Evolutionary conservation across 2,888 invertebrate species (phyloP).

Genomic region (Pollenia labialis): DNA sequence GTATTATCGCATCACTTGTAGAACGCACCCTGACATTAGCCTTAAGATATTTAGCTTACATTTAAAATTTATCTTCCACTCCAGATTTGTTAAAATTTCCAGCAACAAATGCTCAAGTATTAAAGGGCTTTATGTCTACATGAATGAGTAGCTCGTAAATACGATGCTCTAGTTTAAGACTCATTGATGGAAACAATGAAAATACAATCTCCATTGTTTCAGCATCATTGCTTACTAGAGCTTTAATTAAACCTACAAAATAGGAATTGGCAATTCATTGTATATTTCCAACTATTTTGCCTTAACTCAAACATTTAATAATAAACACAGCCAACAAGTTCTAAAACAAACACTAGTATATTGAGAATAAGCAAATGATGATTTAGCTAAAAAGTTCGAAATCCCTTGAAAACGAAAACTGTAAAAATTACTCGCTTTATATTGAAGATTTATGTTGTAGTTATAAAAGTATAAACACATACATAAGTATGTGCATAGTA

Average conservation of each 20-base stretch:
- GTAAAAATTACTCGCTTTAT: not conserved
- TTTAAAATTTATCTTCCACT: not conserved
- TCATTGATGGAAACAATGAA: slow-evolving; percentile 19
- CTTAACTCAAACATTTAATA: slow-evolving; percentile 53
- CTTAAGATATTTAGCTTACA: too few species aligned
- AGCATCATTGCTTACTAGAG: slow-evolving; percentile 48
- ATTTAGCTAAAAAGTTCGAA: slow-evolving; percentile 49
- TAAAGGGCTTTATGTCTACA: slow-evolving; percentile 6
- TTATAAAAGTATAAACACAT: slow-evolving; percentile 1
- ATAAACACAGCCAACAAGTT: slow-evolving; percentile 10
- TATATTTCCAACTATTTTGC: slow-evolving; percentile 50
- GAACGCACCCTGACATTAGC: too few species aligned
- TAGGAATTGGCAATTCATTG: slow-evolving; percentile 51
- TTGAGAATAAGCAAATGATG: slow-evolving; percentile 46
- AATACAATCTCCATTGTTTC: slow-evolving; percentile 58
- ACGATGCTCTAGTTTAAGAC: not conserved
- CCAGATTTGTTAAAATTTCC: not conserved
- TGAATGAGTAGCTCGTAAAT: slow-evolving; percentile 29
- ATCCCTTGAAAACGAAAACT: slow-evolving; percentile 44
- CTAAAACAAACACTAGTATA: not conserved
- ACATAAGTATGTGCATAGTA: not conserved
- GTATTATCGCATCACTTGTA: too few species aligned
- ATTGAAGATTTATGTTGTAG: not conserved
- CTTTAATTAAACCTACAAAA: slow-evolving; percentile 68
- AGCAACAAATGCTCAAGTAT: not conserved